Evolutionary conservation across 2,113 vertebrate species (phyloP).

Genomic region (Etheostoma spectabile): DNA sequence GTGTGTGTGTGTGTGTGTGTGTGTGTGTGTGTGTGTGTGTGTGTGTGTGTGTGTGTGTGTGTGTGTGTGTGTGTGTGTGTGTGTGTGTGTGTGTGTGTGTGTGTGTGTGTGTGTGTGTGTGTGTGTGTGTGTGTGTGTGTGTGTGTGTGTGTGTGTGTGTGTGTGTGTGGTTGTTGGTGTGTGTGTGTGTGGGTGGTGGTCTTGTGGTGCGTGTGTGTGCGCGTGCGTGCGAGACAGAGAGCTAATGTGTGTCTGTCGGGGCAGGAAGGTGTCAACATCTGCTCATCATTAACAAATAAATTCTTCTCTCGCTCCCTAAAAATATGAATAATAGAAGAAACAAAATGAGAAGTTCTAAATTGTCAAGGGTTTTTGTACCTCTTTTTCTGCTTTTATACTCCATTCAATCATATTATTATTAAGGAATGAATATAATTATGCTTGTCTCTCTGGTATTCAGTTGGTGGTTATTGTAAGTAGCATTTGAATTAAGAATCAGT

Average conservation of each 20-base stretch:
- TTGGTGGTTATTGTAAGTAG: not conserved
- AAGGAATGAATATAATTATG: too few species aligned
- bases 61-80: constrained; percentile 2
- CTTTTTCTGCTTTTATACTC: not conserved
- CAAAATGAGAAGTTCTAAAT: constrained; percentile 20
- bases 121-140: not conserved
- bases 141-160: not conserved
- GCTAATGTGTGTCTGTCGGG: not conserved
- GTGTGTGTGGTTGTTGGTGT: constrained; percentile 7
- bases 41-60: not conserved
- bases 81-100: not conserved
- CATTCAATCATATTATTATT: not conserved
- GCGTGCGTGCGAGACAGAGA: not conserved
- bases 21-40: constrained; percentile 5
- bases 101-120: constrained; percentile 2
- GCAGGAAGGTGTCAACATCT: constrained; percentile 11
- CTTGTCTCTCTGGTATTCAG: not conserved
- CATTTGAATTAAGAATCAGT: not conserved
- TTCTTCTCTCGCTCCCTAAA: not conserved
- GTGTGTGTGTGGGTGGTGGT: not conserved
- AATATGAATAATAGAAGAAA: not conserved
- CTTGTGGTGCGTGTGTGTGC: not conserved
- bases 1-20: not conserved
- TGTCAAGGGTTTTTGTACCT: not conserved
- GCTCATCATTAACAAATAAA: constrained; percentile 19